Base-by-base conservation (phyloP, 1,140 invertebrate species). In the Drosophila arizonae region DNA sequence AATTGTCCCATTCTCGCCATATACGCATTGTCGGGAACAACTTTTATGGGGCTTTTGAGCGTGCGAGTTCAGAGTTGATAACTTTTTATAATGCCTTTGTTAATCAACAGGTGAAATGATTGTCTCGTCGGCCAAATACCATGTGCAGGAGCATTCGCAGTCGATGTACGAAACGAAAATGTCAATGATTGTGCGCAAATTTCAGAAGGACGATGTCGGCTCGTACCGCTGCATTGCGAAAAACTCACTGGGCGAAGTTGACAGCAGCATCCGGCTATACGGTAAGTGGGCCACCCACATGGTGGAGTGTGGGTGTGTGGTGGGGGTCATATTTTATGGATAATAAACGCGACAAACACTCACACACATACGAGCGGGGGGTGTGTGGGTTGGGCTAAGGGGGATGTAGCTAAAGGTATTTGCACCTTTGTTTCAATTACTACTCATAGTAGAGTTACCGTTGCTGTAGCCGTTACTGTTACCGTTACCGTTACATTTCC, bases 151-250 rank as follows among this genome's bases (percentile, higher is more conserved):
- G 61, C 91, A 93, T 5, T 93, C 93, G 43, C 95, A 95, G 80
- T 96, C 96, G 11, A 93, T 94, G 54, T 97, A 97, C 87, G 96
- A 97, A 90, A 95, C 96, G 6, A 94, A 94, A 63, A 97, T 99
- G 95, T 94, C 94, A 51, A 93, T 99, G 68, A 95, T 94, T 45
- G 96, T 99, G 67, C 93, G 94, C 28, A 94, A 95, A 85, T 94
- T 99, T 48, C 94, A 96, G 54, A 93, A 94, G 69, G 93, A 94
- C 26, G 97, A 99, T 91, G 94, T 96, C 41, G 97, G 97, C 17
- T 95, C 95, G 0, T 98, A 98, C 92, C 93, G 94, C 52, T 99
- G 98, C 89, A 95, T 97, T 43, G 97, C 97, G 4, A 97, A 97
- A 82, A 99, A 98, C 93, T 96, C 96, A 3, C 93, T 98, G 2